A percentile compares a stretch with the other conserved stretches of the same genome.
phyloP scores from a whole-genome alignment of 2,888 invertebrate species.

The Teinopalpus imperialis region DNA sequence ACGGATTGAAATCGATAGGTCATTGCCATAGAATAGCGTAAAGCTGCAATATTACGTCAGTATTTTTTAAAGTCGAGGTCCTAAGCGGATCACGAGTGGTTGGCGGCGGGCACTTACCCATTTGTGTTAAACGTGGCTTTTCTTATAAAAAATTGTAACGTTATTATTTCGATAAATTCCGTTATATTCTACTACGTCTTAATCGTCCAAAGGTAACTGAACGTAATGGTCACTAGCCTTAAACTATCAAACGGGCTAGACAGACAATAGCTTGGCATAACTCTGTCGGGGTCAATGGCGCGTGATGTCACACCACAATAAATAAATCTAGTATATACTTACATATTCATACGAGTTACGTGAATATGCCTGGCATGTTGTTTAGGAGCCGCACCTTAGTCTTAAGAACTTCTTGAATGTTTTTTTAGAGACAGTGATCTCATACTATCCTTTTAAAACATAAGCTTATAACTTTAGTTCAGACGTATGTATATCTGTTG shows the following conservation, averaged over 20 bases:
- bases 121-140: too few relatives aligned
- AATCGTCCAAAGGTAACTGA: constrained; percentile 6
- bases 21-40: too few relatives aligned
- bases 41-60: too few relatives aligned
- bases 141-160: too few relatives aligned
- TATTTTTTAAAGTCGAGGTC: too few relatives aligned
- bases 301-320: constrained; percentile 62
- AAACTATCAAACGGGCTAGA: constrained; percentile 33
- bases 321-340: constrained; percentile 39
- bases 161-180: not conserved
- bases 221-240: constrained; percentile 18
- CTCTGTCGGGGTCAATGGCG: constrained; percentile 65
- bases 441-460: constrained; percentile 18
- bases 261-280: constrained; percentile 31
- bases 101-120: too few relatives aligned
- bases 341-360: constrained; percentile 26
- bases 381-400: constrained; percentile 30
- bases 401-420: constrained; percentile 28
- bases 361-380: constrained; percentile 20
- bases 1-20: too few relatives aligned
- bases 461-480: not conserved
- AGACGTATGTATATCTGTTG: too few relatives aligned
- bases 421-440: constrained; percentile 25
- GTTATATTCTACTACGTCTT: not conserved
- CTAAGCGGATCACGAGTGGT: too few relatives aligned